phyloP scores from a whole-genome alignment of 2,888 invertebrate species.

The Cataglyphis rosenhaueri region DNA sequence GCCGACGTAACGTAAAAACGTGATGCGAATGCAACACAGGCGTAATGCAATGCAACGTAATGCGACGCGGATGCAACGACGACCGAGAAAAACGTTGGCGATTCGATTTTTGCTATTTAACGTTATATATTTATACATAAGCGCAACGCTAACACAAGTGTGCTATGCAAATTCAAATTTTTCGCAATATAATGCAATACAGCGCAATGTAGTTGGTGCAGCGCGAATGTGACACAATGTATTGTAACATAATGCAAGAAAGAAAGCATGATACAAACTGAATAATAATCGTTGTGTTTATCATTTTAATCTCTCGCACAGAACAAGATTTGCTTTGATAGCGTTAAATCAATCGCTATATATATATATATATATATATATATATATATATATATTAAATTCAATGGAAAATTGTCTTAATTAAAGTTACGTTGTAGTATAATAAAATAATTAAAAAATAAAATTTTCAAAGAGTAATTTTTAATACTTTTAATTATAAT shows the following conservation, averaged over 20 bases:
- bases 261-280: neutral
- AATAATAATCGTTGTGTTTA: neutral
- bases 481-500: neutral
- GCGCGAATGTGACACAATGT: neutral
- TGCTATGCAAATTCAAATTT: neutral
- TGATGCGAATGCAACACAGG: conserved; percentile 33
- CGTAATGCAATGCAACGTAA: conserved; percentile 35
- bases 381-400: too few relatives aligned
- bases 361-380: neutral
- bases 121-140: neutral
- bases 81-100: neutral
- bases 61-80: conserved; percentile 10
- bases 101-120: conserved; percentile 31
- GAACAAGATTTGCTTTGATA: neutral
- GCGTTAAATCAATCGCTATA: neutral
- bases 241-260: neutral
- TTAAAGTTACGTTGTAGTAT: too few relatives aligned
- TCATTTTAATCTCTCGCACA: neutral
- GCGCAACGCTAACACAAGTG: neutral
- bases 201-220: neutral
- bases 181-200: neutral
- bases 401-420: too few relatives aligned
- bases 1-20: conserved; percentile 44
- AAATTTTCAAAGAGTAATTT: neutral
- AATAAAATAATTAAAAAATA: neutral